phyloP scores from a whole-genome alignment of 1,140 invertebrate genomes.

The Carposina sasakii region DNA sequence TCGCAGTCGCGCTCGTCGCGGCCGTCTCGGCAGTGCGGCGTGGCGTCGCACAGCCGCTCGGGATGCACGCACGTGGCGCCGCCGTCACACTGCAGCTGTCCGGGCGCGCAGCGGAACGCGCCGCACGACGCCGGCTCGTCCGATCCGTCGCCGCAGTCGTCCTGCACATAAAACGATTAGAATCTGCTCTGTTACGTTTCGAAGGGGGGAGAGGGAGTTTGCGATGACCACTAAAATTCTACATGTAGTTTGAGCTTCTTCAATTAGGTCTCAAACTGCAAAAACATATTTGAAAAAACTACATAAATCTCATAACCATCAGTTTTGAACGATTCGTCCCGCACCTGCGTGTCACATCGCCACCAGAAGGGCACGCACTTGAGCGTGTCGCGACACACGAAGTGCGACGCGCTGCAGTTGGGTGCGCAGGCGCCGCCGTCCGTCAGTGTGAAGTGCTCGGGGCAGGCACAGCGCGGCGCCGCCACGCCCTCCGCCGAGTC shows the following conservation, averaged over 20 bases:
- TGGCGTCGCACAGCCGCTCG: conserved; percentile 80
- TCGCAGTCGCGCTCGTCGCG: conserved; percentile 81
- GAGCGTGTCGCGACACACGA: conserved; percentile 81
- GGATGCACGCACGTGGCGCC: conserved; percentile 80
- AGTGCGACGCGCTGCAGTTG: conserved; percentile 88
- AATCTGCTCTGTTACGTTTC: too few relatives aligned
- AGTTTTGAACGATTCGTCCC: conserved; percentile 33
- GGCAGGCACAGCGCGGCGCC: conserved; percentile 81
- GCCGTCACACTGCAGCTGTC: conserved; percentile 85
- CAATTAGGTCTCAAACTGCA: too few relatives aligned
- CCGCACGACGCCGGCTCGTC: conserved; percentile 83
- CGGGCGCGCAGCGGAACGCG: conserved; percentile 81
- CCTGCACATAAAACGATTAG: too few relatives aligned
- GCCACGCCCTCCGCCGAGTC: conserved; percentile 64
- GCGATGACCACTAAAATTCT: too few relatives aligned
- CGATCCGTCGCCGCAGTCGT: conserved; percentile 86
- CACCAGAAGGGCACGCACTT: conserved; percentile 89
- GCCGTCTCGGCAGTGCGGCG: conserved; percentile 79
- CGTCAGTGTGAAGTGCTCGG: conserved; percentile 83
- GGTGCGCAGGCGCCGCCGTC: conserved; percentile 80
- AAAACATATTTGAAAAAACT: too few relatives aligned
- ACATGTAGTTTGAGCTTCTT: too few relatives aligned
- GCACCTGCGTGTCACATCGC: conserved; percentile 83
- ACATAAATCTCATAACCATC: too few relatives aligned
- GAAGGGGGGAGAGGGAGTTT: too few relatives aligned